Evolutionary conservation across 2,113 vertebrate genomes (phyloP), one percentile per base, ranked within the genome.

Genomic region (Dipodomys ordii): DNA sequence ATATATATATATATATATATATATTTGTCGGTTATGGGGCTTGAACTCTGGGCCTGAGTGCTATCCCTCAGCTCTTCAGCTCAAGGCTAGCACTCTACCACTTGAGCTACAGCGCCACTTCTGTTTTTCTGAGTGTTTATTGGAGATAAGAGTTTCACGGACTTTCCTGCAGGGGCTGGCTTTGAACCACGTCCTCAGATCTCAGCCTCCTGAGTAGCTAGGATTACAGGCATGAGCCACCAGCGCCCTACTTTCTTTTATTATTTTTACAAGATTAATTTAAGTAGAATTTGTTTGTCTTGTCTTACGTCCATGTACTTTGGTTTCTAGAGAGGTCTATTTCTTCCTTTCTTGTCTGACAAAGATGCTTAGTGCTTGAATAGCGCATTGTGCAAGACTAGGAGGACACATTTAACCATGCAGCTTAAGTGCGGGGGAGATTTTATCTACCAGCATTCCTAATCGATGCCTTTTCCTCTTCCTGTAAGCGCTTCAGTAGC

Each of bases 261-360:
- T 85, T 97, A 84, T 94, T 97, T 39, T 95, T 94, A 95, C 23
- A 93, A 83, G 91, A 92, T 64, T 94, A 95, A 7, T 97, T 97
- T 96, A 90, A 96, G 87, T 32, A 83, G 32, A 92, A 80, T 89
- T 96, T 95, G 76, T 72, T 83, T 83, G 78, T 10, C 94, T 68
- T 83, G 28, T 32, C n/a, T 97, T 88, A 74, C 82, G 77, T 20
- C 68, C 9, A 35, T 85, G 6, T 11, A 77, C 96, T 96, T 90
- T 60, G 83, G 60, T 83, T 87, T 92, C 95, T 86, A 92, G n/a
- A 83, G 78, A 92, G 62, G 46, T 3, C 15, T n/a, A 25, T 96
- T 96, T 86, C 39, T 96, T 20, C 19, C 16, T 78, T 60, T 92
- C 83, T 94, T 96, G 23, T 97, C 83, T 95, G 89, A 90, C 71